These are phyloP conservation scores for Zosterops japonicus DNA, from an alignment of 2,113 vertebrate species.

Conservation along the genomic window DNA sequence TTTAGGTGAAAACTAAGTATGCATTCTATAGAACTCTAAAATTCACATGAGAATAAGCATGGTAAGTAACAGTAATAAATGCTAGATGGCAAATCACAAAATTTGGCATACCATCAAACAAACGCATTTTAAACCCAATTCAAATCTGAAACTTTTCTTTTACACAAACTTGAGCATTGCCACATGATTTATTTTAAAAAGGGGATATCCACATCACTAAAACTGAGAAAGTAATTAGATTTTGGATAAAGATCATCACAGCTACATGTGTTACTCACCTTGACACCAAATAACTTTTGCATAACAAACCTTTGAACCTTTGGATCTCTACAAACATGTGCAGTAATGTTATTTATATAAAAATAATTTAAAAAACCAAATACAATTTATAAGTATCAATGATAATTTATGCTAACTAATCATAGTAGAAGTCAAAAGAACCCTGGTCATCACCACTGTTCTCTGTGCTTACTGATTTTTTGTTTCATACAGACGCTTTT, in stretches of 20 bases:
- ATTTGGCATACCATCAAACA: background rate
- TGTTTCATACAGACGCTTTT: background rate
- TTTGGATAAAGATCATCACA: background rate
- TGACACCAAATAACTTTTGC: background rate
- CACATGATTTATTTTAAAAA: background rate
- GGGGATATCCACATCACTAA: background rate
- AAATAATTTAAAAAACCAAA: background rate
- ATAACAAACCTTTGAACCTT: background rate
- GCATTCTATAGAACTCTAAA: background rate
- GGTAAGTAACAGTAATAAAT: background rate
- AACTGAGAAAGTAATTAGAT: background rate
- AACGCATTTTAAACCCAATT: background rate
- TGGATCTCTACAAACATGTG: background rate
- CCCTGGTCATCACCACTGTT: background rate
- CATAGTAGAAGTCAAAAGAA: background rate
- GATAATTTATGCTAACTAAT: background rate
- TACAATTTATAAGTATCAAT: background rate
- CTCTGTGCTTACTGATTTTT: background rate
- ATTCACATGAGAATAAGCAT: background rate
- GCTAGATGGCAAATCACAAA: background rate
- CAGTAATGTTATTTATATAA: background rate
- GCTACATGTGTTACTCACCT: background rate
- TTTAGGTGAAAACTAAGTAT: background rate
- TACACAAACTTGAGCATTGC: background rate
- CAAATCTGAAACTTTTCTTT: background rate